Evolutionary conservation across 2,888 invertebrate species (phyloP).

Genomic region (Arrhopalites spinosus): DNA sequence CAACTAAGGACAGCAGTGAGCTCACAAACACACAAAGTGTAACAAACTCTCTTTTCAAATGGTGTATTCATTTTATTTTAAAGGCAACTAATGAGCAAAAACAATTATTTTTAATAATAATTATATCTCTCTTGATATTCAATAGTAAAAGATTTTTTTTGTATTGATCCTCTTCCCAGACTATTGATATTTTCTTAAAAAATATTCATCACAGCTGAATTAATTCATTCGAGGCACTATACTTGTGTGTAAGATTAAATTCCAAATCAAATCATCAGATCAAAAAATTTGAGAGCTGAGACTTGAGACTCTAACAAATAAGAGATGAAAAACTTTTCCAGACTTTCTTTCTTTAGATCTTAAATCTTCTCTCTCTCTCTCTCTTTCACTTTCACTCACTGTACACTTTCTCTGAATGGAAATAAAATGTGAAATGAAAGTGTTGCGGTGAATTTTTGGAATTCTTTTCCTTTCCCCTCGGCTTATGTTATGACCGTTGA

Average conservation of each 20-base stretch:
- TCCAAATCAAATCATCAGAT: too few species aligned
- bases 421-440: not conserved
- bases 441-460: slow-evolving; percentile 7
- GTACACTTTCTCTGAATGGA: too few species aligned
- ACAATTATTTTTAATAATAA: not conserved
- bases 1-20: slow-evolving; percentile 88
- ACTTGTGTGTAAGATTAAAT: too few species aligned
- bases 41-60: slow-evolving; percentile 85
- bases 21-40: slow-evolving; percentile 89
- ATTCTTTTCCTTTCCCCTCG: too few species aligned
- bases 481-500: not conserved
- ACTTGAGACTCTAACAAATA: too few species aligned
- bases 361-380: too few species aligned
- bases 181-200: too few species aligned
- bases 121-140: not conserved
- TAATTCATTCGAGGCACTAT: too few species aligned
- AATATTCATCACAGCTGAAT: too few species aligned
- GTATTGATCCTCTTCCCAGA: not conserved
- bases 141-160: not conserved
- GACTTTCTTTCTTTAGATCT: too few species aligned
- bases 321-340: too few species aligned
- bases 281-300: too few species aligned
- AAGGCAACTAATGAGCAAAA: not conserved
- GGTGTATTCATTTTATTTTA: slow-evolving; percentile 72
- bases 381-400: not conserved